phyloP scores from a whole-genome alignment of 2,888 invertebrate species.

The Tenthredo scrophulariae region DNA sequence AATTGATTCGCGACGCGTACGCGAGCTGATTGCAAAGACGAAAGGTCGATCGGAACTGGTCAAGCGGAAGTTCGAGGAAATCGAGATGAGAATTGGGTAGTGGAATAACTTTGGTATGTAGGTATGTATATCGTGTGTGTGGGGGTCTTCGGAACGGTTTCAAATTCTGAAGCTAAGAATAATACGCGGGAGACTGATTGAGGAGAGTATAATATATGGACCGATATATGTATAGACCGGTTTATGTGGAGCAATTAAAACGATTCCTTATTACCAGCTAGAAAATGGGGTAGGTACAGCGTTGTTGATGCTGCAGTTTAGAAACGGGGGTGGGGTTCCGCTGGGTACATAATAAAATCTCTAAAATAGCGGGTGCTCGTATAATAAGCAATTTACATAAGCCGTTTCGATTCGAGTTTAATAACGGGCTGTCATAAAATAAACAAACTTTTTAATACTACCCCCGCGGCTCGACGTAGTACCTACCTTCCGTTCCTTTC shows the following conservation, averaged over 20 bases:
- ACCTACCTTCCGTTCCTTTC: not conserved
- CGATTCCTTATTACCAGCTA: conserved; percentile 50
- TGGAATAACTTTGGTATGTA: not conserved
- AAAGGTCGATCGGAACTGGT: conserved; percentile 5
- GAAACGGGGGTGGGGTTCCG: not conserved
- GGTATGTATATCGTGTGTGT: not conserved
- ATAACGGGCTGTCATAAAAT: conserved; percentile 66
- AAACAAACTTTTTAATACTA: conserved; percentile 68
- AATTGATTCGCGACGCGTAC: conserved; percentile 21
- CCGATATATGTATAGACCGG: not conserved
- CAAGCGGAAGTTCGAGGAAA: conserved; percentile 18
- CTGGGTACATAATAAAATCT: conserved; percentile 67
- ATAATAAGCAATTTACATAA: conserved; percentile 75
- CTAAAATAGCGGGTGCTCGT: conserved; percentile 66
- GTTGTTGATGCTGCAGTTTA: not conserved
- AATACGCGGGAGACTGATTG: not conserved
- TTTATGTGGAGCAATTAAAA: conserved; percentile 71
- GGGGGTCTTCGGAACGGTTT: not conserved
- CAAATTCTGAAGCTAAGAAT: not conserved
- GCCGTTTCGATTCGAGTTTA: conserved; percentile 69
- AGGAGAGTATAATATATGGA: not conserved
- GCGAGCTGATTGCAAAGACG: conserved; percentile 20
- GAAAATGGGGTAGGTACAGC: too few relatives aligned
- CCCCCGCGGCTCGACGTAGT: conserved; percentile 24
- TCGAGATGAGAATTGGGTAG: not conserved